Evolutionary conservation across 2,888 invertebrate genomes (phyloP), one percentile per base, ranked within the genome.

Genomic region (Lottia gigantea): DNA sequence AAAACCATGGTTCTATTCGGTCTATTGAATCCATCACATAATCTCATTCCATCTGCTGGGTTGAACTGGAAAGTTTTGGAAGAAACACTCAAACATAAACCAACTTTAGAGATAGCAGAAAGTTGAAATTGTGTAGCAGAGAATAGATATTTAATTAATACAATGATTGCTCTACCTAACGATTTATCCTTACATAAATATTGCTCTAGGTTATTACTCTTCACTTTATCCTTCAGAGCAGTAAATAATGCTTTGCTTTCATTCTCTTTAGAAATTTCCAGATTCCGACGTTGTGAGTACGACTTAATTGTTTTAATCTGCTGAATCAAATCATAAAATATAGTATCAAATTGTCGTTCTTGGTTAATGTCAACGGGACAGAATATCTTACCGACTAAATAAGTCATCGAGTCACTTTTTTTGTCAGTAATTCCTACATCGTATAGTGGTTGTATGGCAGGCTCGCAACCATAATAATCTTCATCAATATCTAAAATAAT

Each of bases 401-500:
- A 66, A 46, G 78, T 75, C 31, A 84, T 40, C 4, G 61, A 23
- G 2, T 75, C 63, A 0, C 81, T 61, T 14, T 49, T 62, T 8
- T 69, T 45, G 46, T 76, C 62, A 14, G 74, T 70, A 4, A 81
- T 45, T 4, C 78, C 79, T 0, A 72, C 70, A 31, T 79, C 74
- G 12, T 80, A 66, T 14, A 82, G 63, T 8, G 80, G 76, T 31
- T 74, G 67, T 8, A 79, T 74, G 8, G 78, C 79, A 16, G 81
- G 78, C 23, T 80, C 80, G 61, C 81, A 82, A 0, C 82, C 84
- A 46, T 78, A 82, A 67, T 72, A 82, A 68, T 84, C 83, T 62
- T 84, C 83, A 63, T 84, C 84, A 23, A 84, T 80, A 71, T 84
- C 84, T 15, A 84, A 67, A 14, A 84, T 64, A 16, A 82, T 71